phyloP scores from a whole-genome alignment of 2,797 vertebrate genomes.

The Graptemys geographica region DNA sequence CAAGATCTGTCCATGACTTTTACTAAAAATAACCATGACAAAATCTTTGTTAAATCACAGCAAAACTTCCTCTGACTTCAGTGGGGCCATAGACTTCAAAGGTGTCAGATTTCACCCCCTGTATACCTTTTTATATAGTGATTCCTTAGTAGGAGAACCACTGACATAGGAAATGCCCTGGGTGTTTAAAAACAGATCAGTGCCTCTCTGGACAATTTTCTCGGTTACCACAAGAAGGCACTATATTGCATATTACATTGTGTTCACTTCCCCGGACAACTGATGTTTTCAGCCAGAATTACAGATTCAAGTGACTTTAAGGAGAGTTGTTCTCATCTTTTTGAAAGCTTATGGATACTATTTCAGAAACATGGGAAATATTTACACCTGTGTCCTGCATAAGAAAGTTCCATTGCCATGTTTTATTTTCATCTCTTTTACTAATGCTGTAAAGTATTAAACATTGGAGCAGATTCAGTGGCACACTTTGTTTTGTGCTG shows the following conservation, averaged over 20 bases:
- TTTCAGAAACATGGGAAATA: not conserved
- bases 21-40: no score
- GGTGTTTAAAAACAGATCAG: not conserved
- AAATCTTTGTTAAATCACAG: no score
- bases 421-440: not conserved
- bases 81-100: no score
- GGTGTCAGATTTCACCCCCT: no score
- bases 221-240: conserved; percentile 69
- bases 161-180: not conserved
- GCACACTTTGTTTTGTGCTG: not conserved
- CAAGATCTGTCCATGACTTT: no score
- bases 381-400: not conserved
- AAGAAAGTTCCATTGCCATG: not conserved
- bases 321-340: not conserved
- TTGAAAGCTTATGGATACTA: not conserved
- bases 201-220: not conserved
- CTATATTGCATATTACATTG: not conserved
- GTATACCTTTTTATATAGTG: no score
- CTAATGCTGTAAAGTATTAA: not conserved
- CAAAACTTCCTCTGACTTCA: no score
- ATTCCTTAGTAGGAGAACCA: not conserved
- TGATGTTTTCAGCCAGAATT: not conserved
- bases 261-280: not conserved
- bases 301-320: not conserved
- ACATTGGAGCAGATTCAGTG: not conserved